Evolutionary conservation across 2,797 vertebrate genomes (phyloP).

Genomic region (Catostomus latipinnis): DNA sequence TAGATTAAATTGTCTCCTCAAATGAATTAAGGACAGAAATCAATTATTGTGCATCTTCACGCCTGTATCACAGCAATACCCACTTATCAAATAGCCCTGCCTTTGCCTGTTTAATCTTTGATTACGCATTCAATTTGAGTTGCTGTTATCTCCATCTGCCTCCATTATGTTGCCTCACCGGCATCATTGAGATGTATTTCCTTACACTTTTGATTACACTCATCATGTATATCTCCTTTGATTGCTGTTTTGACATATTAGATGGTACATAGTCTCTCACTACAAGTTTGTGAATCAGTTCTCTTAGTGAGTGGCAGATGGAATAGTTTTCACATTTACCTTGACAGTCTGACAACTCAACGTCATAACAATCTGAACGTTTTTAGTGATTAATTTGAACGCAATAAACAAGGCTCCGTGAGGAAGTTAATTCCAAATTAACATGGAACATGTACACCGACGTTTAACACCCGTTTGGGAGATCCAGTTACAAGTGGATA

Average conservation of each 20-base stretch:
- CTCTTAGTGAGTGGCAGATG: slow-evolving; percentile 21
- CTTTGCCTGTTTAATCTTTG: slow-evolving; percentile 64
- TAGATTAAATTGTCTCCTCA: slow-evolving; percentile 66
- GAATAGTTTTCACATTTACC: slow-evolving; percentile 14
- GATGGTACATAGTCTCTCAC: slow-evolving; percentile 35
- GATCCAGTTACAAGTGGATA: too few relatives aligned
- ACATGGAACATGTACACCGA: too few relatives aligned
- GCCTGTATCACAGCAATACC: slow-evolving; percentile 59
- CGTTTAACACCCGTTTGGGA: too few relatives aligned
- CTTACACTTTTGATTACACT: slow-evolving; percentile 43
- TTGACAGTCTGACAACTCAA: too few relatives aligned
- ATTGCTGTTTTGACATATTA: slow-evolving; percentile 57
- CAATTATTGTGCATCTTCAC: slow-evolving; percentile 62
- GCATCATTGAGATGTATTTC: slow-evolving; percentile 53
- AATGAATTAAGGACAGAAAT: slow-evolving; percentile 68
- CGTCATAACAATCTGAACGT: too few relatives aligned
- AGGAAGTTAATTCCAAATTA: too few relatives aligned
- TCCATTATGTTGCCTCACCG: slow-evolving; percentile 52
- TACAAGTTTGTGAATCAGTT: slow-evolving; percentile 20
- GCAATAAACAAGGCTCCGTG: too few relatives aligned
- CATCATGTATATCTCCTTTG: slow-evolving; percentile 48
- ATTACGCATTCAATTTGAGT: slow-evolving; percentile 64
- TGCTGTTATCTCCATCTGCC: slow-evolving; percentile 60
- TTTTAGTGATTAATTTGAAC: too few relatives aligned
- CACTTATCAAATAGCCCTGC: slow-evolving; percentile 59